Base-by-base conservation (phyloP, 2,113 vertebrate genomes). In the Tor tambroides region DNA sequence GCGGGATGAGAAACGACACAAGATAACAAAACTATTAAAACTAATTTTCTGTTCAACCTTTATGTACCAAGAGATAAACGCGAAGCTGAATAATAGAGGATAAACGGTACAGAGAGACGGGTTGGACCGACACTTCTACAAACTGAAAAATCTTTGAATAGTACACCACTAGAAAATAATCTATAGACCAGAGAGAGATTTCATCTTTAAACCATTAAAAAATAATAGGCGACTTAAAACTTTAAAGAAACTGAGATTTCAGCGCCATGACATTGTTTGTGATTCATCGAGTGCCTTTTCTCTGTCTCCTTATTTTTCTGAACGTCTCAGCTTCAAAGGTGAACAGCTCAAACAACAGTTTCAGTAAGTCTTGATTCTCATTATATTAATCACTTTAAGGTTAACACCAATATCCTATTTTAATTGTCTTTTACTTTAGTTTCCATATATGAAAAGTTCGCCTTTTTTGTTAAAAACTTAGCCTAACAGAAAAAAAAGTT, bases 301-400 rank as follows among this genome's bases (percentile, higher is more conserved):
- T 80, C 1, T 15, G 49, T 12, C 1, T 89, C 51, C 76, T 89
- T 11, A 10, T 49, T 28, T 51, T 59, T 56, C 75, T 38, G 41
- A 54, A 26, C n/a, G 1, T 84, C n/a, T 86, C 75, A 32, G 6
- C 32, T 61, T 1, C 11, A n/a, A 6, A 12, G 12, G 0, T 0
- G 4, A 2, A 61, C 1, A 51, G 4, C 30, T 54, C 21, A 26
- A 78, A 23, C 43, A 38, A 0, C 0, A 11, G 12, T 30, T 0
- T 0, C 6, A 46, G 85, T 86, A 72, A 80, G 85, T 86, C 9
- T 80, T 17, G 56, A 59, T 46, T 65, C 30, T 32, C 26, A 15
- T 67, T 23, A 21, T 71, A 15, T 4, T 41, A n/a, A 19, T 11
- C 46, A 41, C 23, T 28, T 26, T 67, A 19, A 65, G 19, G 21